Evolutionary conservation across 1,140 invertebrate species (phyloP).

Genomic region (Theocolax elegans): DNA sequence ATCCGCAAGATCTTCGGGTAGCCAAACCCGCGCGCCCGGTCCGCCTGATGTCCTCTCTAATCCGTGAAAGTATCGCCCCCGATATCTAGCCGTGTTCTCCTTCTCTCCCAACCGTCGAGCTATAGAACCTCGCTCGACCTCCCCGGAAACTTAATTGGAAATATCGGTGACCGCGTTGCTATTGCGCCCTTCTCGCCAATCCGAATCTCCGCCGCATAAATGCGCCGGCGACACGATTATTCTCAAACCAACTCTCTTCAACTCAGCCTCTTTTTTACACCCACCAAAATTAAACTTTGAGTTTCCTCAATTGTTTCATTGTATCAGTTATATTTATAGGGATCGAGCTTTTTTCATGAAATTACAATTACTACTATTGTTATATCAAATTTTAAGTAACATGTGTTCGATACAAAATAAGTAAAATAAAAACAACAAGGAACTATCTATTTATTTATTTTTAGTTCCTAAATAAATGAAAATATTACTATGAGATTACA

Average conservation of each 20-base stretch:
- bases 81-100: conserved; percentile 28
- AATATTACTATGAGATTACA: no score
- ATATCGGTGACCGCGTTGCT: conserved; percentile 45
- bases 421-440: no score
- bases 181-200: not conserved
- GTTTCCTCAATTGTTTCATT: no score
- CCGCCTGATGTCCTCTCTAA: conserved; percentile 43
- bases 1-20: conserved; percentile 40
- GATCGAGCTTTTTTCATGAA: no score
- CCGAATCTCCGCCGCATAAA: not conserved
- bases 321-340: no score
- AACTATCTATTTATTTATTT: no score
- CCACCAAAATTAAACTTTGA: no score
- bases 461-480: no score
- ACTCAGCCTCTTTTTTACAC: no score
- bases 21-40: conserved; percentile 28
- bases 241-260: conserved; percentile 6
- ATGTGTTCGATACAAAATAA: no score
- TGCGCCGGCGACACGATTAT: conserved; percentile 1
- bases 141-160: conserved; percentile 57
- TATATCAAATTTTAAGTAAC: no score
- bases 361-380: no score
- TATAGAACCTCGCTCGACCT: not conserved
- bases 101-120: not conserved
- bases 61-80: conserved; percentile 51